These are phyloP conservation scores for mouse (Mus musculus) DNA, from an alignment of 2,113 vertebrate species.

Conservation along the genomic window GRCm39 chr3:48976001-48976500, in stretches of 20 bases:
- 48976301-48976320: background rate
- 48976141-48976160: background rate
- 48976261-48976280: background rate
- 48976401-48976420: background rate
- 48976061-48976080: background rate
- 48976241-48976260: background rate
- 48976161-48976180: background rate
- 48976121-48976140: background rate
- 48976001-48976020: background rate
- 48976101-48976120: background rate
- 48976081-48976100: background rate
- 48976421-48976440: too few species aligned
- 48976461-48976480: background rate
- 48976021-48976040: too few species aligned
- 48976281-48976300: background rate
- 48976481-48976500: background rate
- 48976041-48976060: background rate
- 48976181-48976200: background rate
- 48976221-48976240: background rate
- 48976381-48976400: background rate
- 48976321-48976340: background rate
- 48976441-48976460: background rate
- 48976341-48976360: background rate
- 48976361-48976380: background rate
- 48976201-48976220: background rate